A percentile compares a stretch with the other conserved stretches of the same genome.
Conservation (phyloP, 2,113 vertebrate genomes). For the Ellobius talpinus region DNA sequence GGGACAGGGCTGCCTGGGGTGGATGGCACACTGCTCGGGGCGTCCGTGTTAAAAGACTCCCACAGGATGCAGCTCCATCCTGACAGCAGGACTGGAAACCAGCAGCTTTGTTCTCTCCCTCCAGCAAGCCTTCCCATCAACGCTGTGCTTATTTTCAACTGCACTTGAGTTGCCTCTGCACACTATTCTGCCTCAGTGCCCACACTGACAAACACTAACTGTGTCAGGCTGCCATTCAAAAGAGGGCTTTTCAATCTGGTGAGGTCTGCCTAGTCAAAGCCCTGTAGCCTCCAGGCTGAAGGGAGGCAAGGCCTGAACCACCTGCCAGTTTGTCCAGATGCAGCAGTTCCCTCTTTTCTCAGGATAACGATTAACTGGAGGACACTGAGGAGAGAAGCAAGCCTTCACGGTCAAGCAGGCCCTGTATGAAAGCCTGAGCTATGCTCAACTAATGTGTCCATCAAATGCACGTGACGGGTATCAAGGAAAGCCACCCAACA, state of each 20-base stretch:
- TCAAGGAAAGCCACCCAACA: neutral
- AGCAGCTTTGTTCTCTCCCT: neutral
- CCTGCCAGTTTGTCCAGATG: constrained; percentile 27
- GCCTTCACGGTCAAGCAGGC: constrained; percentile 30
- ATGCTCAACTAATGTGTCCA: constrained; percentile 52
- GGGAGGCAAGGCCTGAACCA: neutral
- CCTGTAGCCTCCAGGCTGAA: neutral
- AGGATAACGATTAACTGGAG: constrained; percentile 59
- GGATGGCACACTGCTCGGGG: neutral
- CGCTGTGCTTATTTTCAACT: constrained; percentile 28
- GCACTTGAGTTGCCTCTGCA: constrained; percentile 58
- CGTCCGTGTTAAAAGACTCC: neutral
- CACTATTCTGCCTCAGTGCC: constrained; percentile 65
- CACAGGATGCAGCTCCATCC: too few species aligned
- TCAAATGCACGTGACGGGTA: constrained; percentile 62
- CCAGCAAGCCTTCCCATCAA: neutral
- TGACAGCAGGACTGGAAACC: neutral
- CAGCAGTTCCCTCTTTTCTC: constrained; percentile 47
- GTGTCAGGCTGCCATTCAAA: constrained; percentile 67
- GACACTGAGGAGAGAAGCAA: constrained; percentile 50
- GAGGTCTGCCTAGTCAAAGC: constrained; percentile 64
- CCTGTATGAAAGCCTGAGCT: neutral
- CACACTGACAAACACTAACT: constrained; percentile 42
- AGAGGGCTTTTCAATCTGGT: constrained; percentile 63
- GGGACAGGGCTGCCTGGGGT: neutral